phyloP scores from a whole-genome alignment of 2,888 invertebrate species.

The Gandaritis pyraliata region DNA sequence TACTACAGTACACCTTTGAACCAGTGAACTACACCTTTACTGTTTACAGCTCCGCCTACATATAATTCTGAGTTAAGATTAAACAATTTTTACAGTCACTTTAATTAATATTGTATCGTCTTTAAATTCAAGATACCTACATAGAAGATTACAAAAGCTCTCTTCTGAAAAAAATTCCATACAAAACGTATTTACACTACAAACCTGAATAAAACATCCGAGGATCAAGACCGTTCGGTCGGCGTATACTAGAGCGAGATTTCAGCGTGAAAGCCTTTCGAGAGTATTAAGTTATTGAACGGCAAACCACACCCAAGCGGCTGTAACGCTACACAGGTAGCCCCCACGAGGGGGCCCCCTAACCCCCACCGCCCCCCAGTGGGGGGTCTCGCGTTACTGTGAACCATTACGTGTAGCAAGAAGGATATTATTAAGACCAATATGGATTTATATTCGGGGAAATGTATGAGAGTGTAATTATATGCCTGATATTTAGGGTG shows the following conservation, averaged over 20 bases:
- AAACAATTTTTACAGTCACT: too few species aligned
- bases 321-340: constrained; percentile 76
- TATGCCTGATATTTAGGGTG: constrained; percentile 27
- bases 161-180: neutral
- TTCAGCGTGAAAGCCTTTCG: constrained; percentile 83
- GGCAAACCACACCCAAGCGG: constrained; percentile 83
- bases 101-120: neutral
- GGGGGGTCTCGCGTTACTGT: constrained; percentile 56
- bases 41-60: too few species aligned
- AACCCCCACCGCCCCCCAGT: constrained; percentile 38
- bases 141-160: neutral
- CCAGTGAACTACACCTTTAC: neutral
- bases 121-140: neutral
- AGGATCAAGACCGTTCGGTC: constrained; percentile 59
- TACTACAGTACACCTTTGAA: too few species aligned
- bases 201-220: constrained; percentile 32
- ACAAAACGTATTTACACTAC: neutral
- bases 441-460: constrained; percentile 34
- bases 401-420: constrained; percentile 69
- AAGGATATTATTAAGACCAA: constrained; percentile 49
- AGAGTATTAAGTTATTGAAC: constrained; percentile 85
- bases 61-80: neutral
- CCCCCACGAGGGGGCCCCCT: constrained; percentile 47
- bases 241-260: constrained; percentile 69
- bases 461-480: constrained; percentile 34